Percentiles rank a stretch among this genome's conserved stretches.
phyloP scores from a whole-genome alignment of 2,113 vertebrate genomes.

The Diphyllodes magnificus region DNA sequence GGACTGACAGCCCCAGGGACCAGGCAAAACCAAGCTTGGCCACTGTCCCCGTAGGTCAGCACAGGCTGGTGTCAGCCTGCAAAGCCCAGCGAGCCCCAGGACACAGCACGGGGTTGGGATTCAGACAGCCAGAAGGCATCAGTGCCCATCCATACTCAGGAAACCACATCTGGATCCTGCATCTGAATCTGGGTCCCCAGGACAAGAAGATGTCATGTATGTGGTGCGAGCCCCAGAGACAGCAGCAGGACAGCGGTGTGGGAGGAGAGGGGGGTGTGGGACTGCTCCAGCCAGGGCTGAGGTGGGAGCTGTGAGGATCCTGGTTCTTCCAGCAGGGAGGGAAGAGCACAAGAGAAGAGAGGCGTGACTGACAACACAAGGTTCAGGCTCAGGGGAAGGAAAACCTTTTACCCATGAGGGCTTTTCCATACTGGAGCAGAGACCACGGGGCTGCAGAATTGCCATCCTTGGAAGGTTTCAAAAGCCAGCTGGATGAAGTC shows the following conservation, averaged over 20 bases:
- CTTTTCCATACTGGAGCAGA: neutral
- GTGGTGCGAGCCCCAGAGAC: accelerated
- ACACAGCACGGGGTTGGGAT: accelerated
- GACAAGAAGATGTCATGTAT: neutral
- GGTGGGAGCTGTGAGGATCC: neutral
- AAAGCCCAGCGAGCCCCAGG: neutral
- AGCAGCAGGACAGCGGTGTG: accelerated
- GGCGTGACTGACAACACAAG: accelerated
- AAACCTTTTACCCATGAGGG: neutral
- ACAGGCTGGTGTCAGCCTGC: neutral
- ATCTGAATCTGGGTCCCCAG: neutral
- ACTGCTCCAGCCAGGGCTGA: neutral
- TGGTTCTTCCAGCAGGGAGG: neutral
- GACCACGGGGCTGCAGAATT: neutral
- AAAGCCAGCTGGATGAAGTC: neutral
- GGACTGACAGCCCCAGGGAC: neutral
- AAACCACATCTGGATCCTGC: neutral
- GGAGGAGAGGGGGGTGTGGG: accelerated
- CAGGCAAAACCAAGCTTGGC: neutral
- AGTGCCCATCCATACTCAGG: neutral
- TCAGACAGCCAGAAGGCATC: neutral
- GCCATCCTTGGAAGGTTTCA: neutral
- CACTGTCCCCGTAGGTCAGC: accelerated
- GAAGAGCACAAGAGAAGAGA: neutral
- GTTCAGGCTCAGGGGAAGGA: neutral